Percentiles rank a stretch among this genome's conserved stretches.
phyloP scores from a whole-genome alignment of 2,113 vertebrate species.

The Lagopus leucura region DNA sequence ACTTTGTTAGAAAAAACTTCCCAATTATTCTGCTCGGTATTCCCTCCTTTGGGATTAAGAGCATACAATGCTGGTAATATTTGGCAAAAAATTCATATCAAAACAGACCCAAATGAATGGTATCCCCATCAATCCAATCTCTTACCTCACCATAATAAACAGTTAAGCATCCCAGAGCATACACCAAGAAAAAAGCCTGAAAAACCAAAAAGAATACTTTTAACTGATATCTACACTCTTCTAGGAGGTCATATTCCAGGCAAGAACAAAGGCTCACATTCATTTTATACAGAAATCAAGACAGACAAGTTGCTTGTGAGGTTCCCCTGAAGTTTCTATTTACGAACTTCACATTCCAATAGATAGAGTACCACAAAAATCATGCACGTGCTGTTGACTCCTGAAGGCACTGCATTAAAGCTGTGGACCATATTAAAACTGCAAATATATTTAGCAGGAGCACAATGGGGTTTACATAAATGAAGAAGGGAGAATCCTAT shows the following conservation, averaged over 20 bases:
- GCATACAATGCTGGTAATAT: background rate
- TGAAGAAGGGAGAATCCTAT: background rate
- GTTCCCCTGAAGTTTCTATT: background rate
- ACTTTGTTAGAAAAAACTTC: background rate
- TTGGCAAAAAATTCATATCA: background rate
- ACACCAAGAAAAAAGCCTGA: constrained; percentile 96
- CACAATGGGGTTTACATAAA: background rate
- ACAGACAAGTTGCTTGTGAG: background rate
- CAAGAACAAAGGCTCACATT: background rate
- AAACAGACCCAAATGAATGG: background rate
- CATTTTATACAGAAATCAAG: background rate
- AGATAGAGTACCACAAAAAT: background rate
- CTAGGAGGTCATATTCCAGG: background rate
- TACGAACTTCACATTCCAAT: background rate
- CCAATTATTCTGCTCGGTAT: background rate
- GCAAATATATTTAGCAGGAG: background rate
- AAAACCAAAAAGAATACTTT: constrained; percentile 24
- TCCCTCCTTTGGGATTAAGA: background rate
- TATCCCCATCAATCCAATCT: background rate
- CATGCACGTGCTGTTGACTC: background rate
- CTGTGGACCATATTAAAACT: background rate
- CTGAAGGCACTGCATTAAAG: background rate
- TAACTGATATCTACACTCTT: background rate
- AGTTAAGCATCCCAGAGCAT: constrained; percentile 90
- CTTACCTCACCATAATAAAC: constrained; percentile 87